A percentile compares a stretch with the other conserved stretches of the same genome.
phyloP scores from a whole-genome alignment of 2,113 vertebrate species.

The Lepisosteus oculatus region DNA sequence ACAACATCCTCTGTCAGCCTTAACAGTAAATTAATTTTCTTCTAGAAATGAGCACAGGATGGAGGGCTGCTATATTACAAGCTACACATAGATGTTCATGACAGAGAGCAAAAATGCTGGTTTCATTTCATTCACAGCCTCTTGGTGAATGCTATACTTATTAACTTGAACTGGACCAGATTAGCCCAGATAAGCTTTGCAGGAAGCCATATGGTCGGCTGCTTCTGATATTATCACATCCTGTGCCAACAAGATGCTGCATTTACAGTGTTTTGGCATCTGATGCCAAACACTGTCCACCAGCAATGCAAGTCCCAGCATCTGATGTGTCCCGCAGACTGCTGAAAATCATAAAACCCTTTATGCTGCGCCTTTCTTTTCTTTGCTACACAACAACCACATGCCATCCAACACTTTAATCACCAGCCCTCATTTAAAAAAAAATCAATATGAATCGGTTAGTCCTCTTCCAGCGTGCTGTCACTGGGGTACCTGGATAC shows the following conservation, averaged over 20 bases:
- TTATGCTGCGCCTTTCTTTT: not conserved
- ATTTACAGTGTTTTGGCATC: not conserved
- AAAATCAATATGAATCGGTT: not conserved
- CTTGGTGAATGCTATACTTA: not conserved
- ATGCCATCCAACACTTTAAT: not conserved
- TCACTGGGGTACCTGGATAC: not conserved
- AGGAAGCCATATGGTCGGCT: not conserved
- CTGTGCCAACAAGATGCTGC: conserved; percentile 1
- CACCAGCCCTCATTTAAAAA: too few relatives aligned
- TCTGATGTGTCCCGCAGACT: not conserved
- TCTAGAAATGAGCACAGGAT: too few relatives aligned
- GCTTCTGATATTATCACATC: conserved; percentile 4
- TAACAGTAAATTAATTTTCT: too few relatives aligned
- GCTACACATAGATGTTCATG: too few relatives aligned
- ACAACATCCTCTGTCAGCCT: too few relatives aligned
- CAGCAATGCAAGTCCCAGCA: not conserved
- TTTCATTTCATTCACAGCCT: not conserved
- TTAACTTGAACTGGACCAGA: not conserved
- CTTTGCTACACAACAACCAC: not conserved
- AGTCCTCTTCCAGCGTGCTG: not conserved
- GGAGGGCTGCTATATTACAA: too few relatives aligned
- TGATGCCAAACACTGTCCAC: too few relatives aligned
- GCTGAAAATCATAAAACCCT: not conserved
- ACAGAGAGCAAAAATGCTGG: not conserved
- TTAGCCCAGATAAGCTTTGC: not conserved